Evolutionary conservation across 2,888 invertebrate species (phyloP).

Genomic region (Ditula angustiorana): DNA sequence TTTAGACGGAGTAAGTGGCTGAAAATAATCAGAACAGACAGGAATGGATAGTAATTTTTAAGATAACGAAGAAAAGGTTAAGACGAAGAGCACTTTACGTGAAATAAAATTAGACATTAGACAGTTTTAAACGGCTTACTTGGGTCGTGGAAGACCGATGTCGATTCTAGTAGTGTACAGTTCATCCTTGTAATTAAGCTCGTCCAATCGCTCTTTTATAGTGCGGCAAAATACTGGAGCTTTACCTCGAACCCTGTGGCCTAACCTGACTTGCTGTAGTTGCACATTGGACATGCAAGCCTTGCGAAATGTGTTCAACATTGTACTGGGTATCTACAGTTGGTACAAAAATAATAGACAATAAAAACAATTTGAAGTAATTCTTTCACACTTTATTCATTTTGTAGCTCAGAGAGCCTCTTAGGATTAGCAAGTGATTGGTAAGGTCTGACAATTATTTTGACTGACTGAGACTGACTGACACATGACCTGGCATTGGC

Average conservation of each 20-base stretch:
- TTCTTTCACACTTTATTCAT: too few species aligned
- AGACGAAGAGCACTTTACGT: too few species aligned
- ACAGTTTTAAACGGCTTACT: conserved; percentile 57
- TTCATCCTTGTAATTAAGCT: conserved; percentile 83
- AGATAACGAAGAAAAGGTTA: too few species aligned
- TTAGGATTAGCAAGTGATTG: too few species aligned
- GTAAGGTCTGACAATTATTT: too few species aligned
- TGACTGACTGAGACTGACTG: too few species aligned
- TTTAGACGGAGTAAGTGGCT: too few species aligned
- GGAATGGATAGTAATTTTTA: too few species aligned
- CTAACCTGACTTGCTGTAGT: conserved; percentile 71
- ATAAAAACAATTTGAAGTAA: too few species aligned
- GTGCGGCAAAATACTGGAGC: conserved; percentile 88
- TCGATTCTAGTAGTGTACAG: conserved; percentile 69
- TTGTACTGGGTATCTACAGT: conserved; percentile 45
- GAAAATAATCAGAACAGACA: too few species aligned
- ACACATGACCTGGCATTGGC: too few species aligned
- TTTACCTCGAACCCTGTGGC: conserved; percentile 89
- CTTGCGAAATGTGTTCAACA: conserved; percentile 64
- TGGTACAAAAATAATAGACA: background rate
- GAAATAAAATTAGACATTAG: background rate
- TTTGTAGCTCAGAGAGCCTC: too few species aligned
- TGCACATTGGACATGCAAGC: conserved; percentile 58
- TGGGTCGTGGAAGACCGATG: conserved; percentile 69
- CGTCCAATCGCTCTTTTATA: conserved; percentile 88